A percentile compares a stretch with the other conserved stretches of the same genome.
Conservation (phyloP, 2,113 vertebrate genomes). For the Triplophysa tibetana region DNA sequence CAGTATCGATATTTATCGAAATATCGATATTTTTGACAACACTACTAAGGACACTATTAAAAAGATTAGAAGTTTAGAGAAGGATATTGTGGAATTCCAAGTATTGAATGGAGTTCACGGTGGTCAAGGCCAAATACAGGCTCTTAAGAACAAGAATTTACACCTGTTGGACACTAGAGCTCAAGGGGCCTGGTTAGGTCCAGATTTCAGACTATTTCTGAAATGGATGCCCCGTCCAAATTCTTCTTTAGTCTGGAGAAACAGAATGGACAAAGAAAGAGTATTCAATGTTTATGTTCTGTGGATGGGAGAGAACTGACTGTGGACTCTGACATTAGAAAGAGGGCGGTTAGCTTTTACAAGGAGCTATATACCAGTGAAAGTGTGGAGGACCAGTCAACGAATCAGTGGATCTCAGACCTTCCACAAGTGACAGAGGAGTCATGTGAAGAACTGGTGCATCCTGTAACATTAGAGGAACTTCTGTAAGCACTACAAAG, state of each 20-base stretch:
- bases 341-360: neutral
- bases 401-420: neutral
- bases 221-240: too few species aligned
- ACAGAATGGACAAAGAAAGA: neutral
- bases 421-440: neutral
- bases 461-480: neutral
- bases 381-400: neutral
- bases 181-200: too few species aligned
- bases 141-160: neutral
- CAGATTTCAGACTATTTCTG: too few species aligned
- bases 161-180: neutral
- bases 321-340: neutral
- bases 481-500: neutral
- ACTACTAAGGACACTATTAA: neutral
- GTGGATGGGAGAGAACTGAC: neutral
- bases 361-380: neutral
- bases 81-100: neutral
- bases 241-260: too few species aligned
- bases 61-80: neutral
- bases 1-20: too few species aligned
- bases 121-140: neutral
- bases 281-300: neutral
- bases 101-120: neutral
- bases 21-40: too few species aligned
- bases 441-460: neutral